Base-by-base conservation (phyloP, 2,113 vertebrate genomes). In the Neogobius melanostomus region DNA sequence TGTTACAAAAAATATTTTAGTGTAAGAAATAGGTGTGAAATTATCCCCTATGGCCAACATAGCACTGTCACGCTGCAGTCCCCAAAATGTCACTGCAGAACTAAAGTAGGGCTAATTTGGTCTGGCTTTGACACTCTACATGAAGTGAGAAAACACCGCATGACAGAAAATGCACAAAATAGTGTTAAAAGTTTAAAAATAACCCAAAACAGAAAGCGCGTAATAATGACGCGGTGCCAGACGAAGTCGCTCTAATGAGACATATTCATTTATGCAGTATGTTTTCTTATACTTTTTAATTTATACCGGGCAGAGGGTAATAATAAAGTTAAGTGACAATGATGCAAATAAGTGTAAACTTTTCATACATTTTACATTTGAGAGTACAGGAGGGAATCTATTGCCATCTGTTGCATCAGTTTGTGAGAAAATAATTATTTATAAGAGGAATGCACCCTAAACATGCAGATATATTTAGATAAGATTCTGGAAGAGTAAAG, bases 381-480 rank as follows among this genome's bases (percentile, higher is more conserved):
- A 64, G 61, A 10, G 10, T 45, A n/a, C 1, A 45, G 43, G n/a
- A 8, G 42, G 14, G 44, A 16, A n/a, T 15, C 10, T 8, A 9
- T 71, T 85, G 16, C 83, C 67, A 43, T 62, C 15, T 52, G 67
- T 85, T 82, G 69, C 80, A 74, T 80, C 81, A 82, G 44, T 52
- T 10, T 44, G 0, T 21, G 28, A 7, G 12, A 49, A 72, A 74
- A 10, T 7, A 49, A 74, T 61, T 3, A 71, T 73, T 60, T 1
- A 75, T 68, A 53, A 68, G 47, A 5, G n/a, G 67, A 53, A 76
- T 21, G 45, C 68, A 56, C n/a, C 21, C 28, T 36, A 36, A 36
- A 9, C 6, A 8, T 8, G 6, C 8, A 17, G 9, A 9, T 53
- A 54, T 8, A 54, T 16, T 21, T 21, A 7, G 9, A 7, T 21